Evolutionary conservation across 1,140 invertebrate species (phyloP).

Genomic region (Oscheius sp.): DNA sequence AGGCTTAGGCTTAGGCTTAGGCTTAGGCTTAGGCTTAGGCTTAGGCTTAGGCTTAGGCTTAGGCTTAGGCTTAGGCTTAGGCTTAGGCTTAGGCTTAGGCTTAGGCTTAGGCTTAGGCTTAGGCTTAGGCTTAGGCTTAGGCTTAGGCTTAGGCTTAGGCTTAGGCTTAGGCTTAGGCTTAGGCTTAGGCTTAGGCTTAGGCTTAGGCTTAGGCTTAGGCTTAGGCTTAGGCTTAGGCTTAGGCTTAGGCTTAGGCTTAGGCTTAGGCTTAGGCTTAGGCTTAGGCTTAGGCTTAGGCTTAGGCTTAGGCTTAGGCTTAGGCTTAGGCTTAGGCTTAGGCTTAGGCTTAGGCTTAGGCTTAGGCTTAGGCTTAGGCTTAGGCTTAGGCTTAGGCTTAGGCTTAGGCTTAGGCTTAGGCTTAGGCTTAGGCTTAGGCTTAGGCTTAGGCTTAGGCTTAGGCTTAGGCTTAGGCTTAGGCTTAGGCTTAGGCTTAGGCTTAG

Average conservation of each 20-base stretch:
- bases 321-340: background rate
- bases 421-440: conserved; percentile 1
- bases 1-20: background rate
- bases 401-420: conserved; percentile 15
- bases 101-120: background rate
- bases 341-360: background rate
- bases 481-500: conserved; percentile 1
- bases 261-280: conserved; percentile 14
- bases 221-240: conserved; percentile 7
- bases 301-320: conserved; percentile 4
- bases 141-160: background rate
- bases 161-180: conserved; percentile 19
- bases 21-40: conserved; percentile 6
- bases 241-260: conserved; percentile 12
- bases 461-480: background rate
- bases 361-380: background rate
- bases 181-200: conserved; percentile 3
- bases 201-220: conserved; percentile 5
- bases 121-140: too few species aligned
- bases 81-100: conserved; percentile 4
- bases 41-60: conserved; percentile 15
- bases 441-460: conserved; percentile 1
- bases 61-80: conserved; percentile 4
- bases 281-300: conserved; percentile 13
- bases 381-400: conserved; percentile 13